Percentiles rank a stretch among this genome's conserved stretches.
These are phyloP conservation scores for Gavia stellata DNA, from an alignment of 2,113 vertebrate species.

Conservation along the genomic window DNA sequence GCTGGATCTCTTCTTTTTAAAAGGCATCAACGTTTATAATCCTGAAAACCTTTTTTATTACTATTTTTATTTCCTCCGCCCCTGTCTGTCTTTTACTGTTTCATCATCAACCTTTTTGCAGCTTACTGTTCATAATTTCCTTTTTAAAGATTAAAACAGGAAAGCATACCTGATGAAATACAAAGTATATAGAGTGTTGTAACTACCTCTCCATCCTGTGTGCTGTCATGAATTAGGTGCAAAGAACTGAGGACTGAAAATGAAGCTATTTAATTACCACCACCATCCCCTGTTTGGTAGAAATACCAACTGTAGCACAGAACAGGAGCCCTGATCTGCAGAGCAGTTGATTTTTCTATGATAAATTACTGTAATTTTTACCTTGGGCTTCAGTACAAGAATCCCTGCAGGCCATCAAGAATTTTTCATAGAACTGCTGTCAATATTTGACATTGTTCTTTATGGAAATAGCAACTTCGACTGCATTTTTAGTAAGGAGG, in stretches of 20 bases:
- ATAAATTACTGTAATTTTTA: not conserved
- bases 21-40: not conserved
- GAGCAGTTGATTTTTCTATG: not conserved
- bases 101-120: not conserved
- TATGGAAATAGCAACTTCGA: not conserved
- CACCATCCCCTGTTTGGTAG: not conserved
- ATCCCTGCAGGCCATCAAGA: not conserved
- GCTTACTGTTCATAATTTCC: not conserved
- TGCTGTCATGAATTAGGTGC: not conserved
- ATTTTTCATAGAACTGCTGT: not conserved
- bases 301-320: not conserved
- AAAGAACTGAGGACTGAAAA: not conserved
- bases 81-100: not conserved
- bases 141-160: not conserved
- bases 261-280: not conserved
- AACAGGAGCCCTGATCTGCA: not conserved
- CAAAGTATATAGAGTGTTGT: not conserved
- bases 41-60: not conserved
- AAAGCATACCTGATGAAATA: not conserved
- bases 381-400: not conserved
- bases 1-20: not conserved
- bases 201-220: not conserved
- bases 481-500: not conserved
- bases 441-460: not conserved
- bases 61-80: not conserved